Conservation (phyloP, 1,140 invertebrate genomes). For the Vanessa tameamea region DNA sequence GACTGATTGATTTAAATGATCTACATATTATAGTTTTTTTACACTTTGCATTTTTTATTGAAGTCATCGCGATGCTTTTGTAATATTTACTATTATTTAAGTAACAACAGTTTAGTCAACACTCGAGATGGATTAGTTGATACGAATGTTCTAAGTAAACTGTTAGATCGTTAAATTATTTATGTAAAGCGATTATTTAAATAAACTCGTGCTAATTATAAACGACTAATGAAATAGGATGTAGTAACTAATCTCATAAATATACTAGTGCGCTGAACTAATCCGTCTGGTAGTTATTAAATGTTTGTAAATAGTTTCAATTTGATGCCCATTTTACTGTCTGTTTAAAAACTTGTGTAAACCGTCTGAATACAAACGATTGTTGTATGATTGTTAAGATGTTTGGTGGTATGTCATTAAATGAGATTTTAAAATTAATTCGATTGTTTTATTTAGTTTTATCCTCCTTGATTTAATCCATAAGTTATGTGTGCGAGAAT, state of each 20-base stretch:
- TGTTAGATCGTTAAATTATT: conserved; percentile 26
- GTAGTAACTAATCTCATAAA: conserved; percentile 32
- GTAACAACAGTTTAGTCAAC: conserved; percentile 65
- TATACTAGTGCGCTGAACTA: conserved; percentile 37
- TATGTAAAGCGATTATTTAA: conserved; percentile 32
- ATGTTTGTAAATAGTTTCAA: conserved; percentile 52
- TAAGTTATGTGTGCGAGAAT: background rate
- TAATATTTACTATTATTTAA: conserved; percentile 45
- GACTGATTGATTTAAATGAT: conserved; percentile 74
- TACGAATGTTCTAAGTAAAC: conserved; percentile 21
- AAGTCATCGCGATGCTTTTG: conserved; percentile 56
- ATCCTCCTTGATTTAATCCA: background rate
- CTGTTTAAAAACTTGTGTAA: conserved; percentile 41
- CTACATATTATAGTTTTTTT: conserved; percentile 62
- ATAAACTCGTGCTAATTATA: conserved; percentile 24
- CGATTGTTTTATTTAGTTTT: conserved; percentile 38
- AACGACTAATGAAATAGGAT: conserved; percentile 23
- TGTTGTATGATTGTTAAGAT: conserved; percentile 63
- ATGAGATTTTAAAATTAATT: conserved; percentile 54
- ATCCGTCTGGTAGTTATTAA: conserved; percentile 53
- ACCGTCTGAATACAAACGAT: conserved; percentile 50
- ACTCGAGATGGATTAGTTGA: conserved; percentile 50
- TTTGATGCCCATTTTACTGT: conserved; percentile 41
- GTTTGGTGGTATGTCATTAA: conserved; percentile 62
- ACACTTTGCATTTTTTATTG: conserved; percentile 59